Evolutionary conservation across 37 sponge, comb jelly and placozoan species (phyloP), one percentile per base, ranked within the genome.

Genomic region (Beroe forskalii): DNA sequence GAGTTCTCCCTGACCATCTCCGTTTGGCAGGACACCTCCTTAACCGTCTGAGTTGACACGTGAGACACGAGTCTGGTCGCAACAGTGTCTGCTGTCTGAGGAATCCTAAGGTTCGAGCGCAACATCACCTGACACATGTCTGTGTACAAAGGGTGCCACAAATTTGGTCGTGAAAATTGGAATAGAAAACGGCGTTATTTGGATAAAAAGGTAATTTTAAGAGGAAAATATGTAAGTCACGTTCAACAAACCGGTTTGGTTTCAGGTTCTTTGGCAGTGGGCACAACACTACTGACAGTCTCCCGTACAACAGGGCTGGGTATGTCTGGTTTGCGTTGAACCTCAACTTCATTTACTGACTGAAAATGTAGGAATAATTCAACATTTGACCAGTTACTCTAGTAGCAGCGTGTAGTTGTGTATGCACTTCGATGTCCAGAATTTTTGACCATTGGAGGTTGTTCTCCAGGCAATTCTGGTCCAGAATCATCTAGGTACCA

Each of bases 21-120:
- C 0, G 86, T 80, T 37, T 80, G 86, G 42, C 86, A 80, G 12
- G 86, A 80, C 48, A 80, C 86, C 55, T 80, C 86, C 0, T 44
- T 22, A 25, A 80, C 86, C 12, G 86, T 80, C 40, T 80, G 86
- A n/a, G 86, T 80, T 12, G 72, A 28, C 35, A 32, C 72, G 38
- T 69, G 27, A 6, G 72, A 69, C 72, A 69, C 72, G 12, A 48
- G 12, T 12, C 55, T 6, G 55, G 55, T 12, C 12, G 55, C 55
- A 17, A 48, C 55, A 12, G 55, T 48, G 55, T 48, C 55, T 17
- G 55, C 55, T 6, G 55, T 48, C 55, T 48, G 55, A 48, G 55
- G 55, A 12, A 48, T 48, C 12, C 55, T 48, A 6, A 48, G 55
- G 12, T 48, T 48, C 12, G 55, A 48, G 55, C 55, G 55, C 55